phyloP scores from a whole-genome alignment of 1,140 invertebrate genomes.

The Tetramorium parvispinum region DNA sequence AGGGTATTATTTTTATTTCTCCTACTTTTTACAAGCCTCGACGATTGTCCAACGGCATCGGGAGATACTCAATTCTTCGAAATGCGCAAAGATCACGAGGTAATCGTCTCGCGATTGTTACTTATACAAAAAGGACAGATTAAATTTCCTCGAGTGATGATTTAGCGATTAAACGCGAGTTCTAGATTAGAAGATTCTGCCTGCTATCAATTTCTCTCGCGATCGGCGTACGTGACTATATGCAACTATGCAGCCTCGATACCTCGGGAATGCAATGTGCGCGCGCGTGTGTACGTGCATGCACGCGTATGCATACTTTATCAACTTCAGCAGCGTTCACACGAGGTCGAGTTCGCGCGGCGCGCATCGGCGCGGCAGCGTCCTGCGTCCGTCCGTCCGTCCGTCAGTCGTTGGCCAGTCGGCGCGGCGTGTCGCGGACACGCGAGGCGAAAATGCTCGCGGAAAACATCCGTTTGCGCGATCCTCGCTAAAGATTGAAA shows the following conservation, averaged over 20 bases:
- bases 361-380: too few relatives aligned
- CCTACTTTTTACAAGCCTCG: not conserved
- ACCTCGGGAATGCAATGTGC: not conserved
- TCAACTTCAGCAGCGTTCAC: constrained; percentile 31
- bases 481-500: not conserved
- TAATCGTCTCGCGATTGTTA: not conserved
- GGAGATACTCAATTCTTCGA: not conserved
- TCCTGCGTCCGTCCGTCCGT: not conserved
- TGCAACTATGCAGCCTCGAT: constrained; percentile 51
- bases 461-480: not conserved
- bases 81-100: not conserved
- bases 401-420: not conserved
- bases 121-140: not conserved
- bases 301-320: constrained; percentile 27
- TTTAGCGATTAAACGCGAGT: not conserved
- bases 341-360: not conserved
- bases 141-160: not conserved
- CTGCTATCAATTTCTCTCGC: constrained; percentile 41
- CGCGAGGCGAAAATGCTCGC: not conserved
- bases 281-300: not conserved
- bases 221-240: constrained; percentile 26
- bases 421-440: not conserved
- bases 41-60: not conserved
- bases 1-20: not conserved
- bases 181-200: not conserved